Percentiles rank a stretch among this genome's conserved stretches.
Evolutionary conservation across 2,888 invertebrate genomes (phyloP).

Genomic region (Salpingus planirostris): DNA sequence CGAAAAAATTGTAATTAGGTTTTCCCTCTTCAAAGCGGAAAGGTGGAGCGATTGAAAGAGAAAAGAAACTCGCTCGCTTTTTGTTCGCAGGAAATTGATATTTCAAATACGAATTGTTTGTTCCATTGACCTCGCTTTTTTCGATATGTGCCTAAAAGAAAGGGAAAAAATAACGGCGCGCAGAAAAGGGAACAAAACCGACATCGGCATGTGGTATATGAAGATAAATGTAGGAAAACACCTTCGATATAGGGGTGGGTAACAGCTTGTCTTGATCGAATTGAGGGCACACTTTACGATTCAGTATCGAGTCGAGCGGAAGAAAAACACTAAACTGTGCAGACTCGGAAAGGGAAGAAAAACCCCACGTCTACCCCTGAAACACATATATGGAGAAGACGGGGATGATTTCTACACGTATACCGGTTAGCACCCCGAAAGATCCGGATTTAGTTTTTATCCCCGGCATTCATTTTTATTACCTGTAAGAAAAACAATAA

Average conservation of each 20-base stretch:
- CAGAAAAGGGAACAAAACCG: conserved; percentile 21
- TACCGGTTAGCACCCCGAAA: conserved; percentile 10
- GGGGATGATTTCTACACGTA: conserved; percentile 16
- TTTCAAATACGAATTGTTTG: conserved; percentile 11
- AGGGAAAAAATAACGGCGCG: too few relatives aligned
- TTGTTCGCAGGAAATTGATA: conserved; percentile 10
- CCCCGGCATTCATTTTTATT: too few relatives aligned
- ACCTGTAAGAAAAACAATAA: too few relatives aligned
- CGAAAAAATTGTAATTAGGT: too few relatives aligned
- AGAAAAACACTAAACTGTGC: conserved; percentile 17
- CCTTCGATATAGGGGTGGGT: conserved; percentile 23
- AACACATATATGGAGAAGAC: conserved; percentile 5
- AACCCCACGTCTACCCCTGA: neutral
- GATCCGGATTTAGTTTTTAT: too few relatives aligned
- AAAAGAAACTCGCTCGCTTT: too few relatives aligned
- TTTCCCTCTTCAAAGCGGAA: too few relatives aligned
- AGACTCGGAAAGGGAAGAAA: neutral
- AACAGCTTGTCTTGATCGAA: conserved; percentile 32
- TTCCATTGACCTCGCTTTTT: conserved; percentile 11
- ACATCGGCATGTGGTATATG: conserved; percentile 25
- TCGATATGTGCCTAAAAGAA: conserved; percentile 5
- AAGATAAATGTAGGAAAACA: conserved; percentile 29
- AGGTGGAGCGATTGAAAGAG: too few relatives aligned
- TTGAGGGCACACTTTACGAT: conserved; percentile 24
- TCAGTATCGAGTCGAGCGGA: conserved; percentile 22